Conservation (phyloP, 2,797 vertebrate genomes). For the Prionace glauca region DNA sequence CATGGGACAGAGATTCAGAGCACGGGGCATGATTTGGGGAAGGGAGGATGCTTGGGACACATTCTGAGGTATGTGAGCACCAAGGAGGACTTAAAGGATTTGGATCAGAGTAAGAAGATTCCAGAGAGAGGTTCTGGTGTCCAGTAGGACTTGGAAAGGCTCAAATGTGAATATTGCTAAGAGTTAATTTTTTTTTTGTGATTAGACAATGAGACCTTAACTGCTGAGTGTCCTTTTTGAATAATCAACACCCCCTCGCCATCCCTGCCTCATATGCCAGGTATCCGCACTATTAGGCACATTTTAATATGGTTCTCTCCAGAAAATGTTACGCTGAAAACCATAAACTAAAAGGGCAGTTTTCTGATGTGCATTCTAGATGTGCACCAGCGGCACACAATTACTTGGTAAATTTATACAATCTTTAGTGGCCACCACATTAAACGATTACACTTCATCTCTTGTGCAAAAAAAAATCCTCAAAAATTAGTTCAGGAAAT, state of each 20-base stretch:
- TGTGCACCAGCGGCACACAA: neutral
- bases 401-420: neutral
- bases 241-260: neutral
- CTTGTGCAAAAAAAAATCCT: neutral
- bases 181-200: neutral
- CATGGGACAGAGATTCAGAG: neutral
- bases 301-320: neutral
- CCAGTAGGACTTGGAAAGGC: neutral
- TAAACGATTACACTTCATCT: neutral
- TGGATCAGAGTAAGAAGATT: neutral
- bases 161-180: neutral
- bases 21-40: neutral
- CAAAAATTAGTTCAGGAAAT: neutral
- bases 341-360: neutral
- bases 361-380: neutral
- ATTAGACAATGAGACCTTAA: neutral
- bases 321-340: neutral
- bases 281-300: too few species aligned
- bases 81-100: neutral
- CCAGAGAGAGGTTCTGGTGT: neutral
- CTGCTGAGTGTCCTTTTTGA: neutral
- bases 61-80: neutral
- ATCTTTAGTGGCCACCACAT: neutral
- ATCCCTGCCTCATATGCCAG: neutral
- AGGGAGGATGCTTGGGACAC: neutral